Evolutionary conservation across 2,888 invertebrate genomes (phyloP).

Genomic region (Temnothorax unifasciatus): DNA sequence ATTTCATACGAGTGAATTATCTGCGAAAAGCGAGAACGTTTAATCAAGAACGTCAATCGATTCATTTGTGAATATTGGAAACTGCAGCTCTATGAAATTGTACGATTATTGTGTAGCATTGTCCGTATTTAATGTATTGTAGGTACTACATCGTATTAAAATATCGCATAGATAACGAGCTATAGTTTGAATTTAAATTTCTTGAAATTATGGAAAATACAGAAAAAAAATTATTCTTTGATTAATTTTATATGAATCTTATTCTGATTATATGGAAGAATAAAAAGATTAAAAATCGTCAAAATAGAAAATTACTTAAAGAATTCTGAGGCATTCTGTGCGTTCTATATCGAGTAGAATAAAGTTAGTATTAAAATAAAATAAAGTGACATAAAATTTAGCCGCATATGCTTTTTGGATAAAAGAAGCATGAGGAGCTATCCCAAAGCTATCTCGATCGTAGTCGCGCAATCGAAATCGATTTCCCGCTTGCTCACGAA

Average conservation of each 20-base stretch:
- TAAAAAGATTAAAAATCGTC: not conserved
- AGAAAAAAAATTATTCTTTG: not conserved
- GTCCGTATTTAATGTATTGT: not conserved
- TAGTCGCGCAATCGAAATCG: not conserved
- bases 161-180: not conserved
- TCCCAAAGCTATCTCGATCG: conserved; percentile 4
- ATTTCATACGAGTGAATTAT: conserved; percentile 63
- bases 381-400: conserved; percentile 2
- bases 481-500: not conserved
- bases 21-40: conserved; percentile 19
- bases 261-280: not conserved
- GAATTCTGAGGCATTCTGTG: not conserved
- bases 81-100: conserved; percentile 43
- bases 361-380: not conserved
- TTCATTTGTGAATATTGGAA: conserved; percentile 44
- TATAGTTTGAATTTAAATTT: not conserved
- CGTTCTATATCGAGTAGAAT: not conserved
- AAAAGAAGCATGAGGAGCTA: not conserved
- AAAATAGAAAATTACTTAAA: not conserved
- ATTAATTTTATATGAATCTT: not conserved
- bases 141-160: not conserved
- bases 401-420: not conserved
- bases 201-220: not conserved
- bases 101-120: conserved; percentile 30
- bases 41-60: conserved; percentile 46